These are phyloP conservation scores for Hydrotaea cyrtoneurina DNA, from an alignment of 2,888 invertebrate species.

Conservation along the genomic window DNA sequence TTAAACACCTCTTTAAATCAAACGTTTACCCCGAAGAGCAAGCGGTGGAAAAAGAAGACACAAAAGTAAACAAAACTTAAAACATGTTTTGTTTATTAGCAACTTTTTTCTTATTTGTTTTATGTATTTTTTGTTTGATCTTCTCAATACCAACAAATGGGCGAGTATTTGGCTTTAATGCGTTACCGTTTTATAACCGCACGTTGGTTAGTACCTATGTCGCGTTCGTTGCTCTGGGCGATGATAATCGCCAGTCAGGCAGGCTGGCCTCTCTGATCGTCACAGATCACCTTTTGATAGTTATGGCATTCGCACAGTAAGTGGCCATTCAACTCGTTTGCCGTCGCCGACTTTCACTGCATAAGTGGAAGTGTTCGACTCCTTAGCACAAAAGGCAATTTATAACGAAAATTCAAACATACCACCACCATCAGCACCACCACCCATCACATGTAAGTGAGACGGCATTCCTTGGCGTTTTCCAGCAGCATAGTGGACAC, in stretches of 20 bases:
- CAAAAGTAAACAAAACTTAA: conserved; percentile 11
- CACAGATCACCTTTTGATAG: not conserved
- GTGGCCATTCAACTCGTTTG: conserved; percentile 1
- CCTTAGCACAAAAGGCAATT: conserved; percentile 62
- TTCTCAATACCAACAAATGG: conserved; percentile 11
- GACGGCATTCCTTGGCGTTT: conserved; percentile 56
- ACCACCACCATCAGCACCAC: not conserved
- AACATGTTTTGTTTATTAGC: conserved; percentile 59
- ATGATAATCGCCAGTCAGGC: not conserved
- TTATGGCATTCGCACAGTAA: not conserved
- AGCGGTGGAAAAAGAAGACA: not conserved
- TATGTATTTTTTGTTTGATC: not conserved
- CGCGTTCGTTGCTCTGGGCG: conserved; percentile 17
- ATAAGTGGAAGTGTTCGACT: conserved; percentile 38
- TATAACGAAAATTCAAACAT: conserved; percentile 68
- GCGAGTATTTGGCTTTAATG: not conserved
- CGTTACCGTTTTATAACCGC: conserved; percentile 50
- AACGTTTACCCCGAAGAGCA: not conserved
- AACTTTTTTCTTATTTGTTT: conserved; percentile 35
- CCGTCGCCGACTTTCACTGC: conserved; percentile 55
- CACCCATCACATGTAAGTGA: not conserved
- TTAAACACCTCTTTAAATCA: too few species aligned
- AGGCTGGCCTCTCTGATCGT: not conserved
- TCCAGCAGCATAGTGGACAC: too few species aligned
- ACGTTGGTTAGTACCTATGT: conserved; percentile 10